Percentiles rank a stretch among this genome's conserved stretches.
Conservation (phyloP, 2,888 invertebrate species). For the Dolichopus griseipennis region DNA sequence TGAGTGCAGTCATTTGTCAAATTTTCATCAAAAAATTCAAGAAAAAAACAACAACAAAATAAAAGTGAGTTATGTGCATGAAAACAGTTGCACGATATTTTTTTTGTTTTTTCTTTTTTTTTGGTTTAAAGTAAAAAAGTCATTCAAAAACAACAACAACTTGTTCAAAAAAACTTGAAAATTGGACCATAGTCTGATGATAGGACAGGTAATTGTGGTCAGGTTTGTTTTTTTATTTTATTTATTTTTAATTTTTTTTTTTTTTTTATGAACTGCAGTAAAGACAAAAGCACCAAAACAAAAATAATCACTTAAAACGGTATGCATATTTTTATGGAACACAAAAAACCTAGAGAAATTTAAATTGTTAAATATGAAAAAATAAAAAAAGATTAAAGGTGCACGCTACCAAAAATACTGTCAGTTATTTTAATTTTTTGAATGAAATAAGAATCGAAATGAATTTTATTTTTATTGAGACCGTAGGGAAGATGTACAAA, state of each 20-base stretch:
- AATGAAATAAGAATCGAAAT: neutral
- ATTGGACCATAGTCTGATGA: slow-evolving; percentile 8
- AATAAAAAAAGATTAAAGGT: neutral
- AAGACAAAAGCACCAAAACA: no score
- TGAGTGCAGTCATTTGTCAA: slow-evolving; percentile 12
- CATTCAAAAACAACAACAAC: neutral
- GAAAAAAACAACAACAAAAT: slow-evolving; percentile 17
- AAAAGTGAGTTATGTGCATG: slow-evolving; percentile 10
- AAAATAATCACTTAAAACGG: no score
- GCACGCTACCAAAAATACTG: neutral
- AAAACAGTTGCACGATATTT: slow-evolving; percentile 11
- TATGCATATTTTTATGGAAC: neutral
- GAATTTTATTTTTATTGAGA: neutral
- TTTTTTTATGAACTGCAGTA: no score
- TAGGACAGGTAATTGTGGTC: slow-evolving; percentile 6
- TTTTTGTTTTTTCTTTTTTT: neutral
- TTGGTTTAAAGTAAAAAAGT: neutral
- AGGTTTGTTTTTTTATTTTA: neutral
- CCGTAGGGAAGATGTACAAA: neutral
- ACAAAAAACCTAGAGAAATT: neutral
- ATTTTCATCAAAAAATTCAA: slow-evolving; percentile 14
- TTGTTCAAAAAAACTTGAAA: neutral
- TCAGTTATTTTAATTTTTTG: neutral
- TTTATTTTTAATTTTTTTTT: no score
- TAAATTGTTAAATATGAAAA: neutral